These are phyloP conservation scores for Conistra vaccinii DNA, from an alignment of 2,888 invertebrate species.

Conservation along the genomic window DNA sequence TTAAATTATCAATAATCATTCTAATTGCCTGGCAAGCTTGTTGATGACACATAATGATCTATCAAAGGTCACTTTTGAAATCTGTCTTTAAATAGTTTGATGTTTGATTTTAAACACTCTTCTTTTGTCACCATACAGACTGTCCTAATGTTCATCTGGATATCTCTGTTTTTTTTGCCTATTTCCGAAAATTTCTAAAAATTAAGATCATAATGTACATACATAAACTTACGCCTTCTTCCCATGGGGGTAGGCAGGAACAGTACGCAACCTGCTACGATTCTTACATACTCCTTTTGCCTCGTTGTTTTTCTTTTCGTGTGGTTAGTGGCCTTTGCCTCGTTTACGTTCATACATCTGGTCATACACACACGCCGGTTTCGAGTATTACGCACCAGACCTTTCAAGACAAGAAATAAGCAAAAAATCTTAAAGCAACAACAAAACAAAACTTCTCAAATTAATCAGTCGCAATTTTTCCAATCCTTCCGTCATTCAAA, in stretches of 20 bases:
- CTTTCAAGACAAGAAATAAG: not conserved
- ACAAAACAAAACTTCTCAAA: conserved; percentile 36
- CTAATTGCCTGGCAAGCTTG: not conserved
- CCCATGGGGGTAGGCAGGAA: too few species aligned
- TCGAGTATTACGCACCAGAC: too few species aligned
- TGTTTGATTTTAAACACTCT: not conserved
- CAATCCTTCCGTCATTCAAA: conserved; percentile 45
- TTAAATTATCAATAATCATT: not conserved
- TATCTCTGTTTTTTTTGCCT: not conserved
- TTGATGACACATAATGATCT: not conserved
- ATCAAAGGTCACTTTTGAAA: not conserved
- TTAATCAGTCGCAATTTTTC: conserved; percentile 60
- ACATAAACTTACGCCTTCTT: too few species aligned
- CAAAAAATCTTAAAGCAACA: not conserved
- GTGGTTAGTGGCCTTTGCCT: too few species aligned
- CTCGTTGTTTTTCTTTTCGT: too few species aligned
- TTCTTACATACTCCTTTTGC: too few species aligned
- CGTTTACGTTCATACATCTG: too few species aligned
- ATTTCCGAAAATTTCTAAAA: not conserved
- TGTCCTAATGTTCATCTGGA: not conserved
- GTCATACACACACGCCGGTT: too few species aligned
- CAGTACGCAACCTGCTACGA: too few species aligned
- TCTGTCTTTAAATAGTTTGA: not conserved
- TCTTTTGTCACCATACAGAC: not conserved
- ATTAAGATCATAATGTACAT: too few species aligned